phyloP scores from a whole-genome alignment of 92 coral and sea anemone species.

The Actinernus sp. region DNA sequence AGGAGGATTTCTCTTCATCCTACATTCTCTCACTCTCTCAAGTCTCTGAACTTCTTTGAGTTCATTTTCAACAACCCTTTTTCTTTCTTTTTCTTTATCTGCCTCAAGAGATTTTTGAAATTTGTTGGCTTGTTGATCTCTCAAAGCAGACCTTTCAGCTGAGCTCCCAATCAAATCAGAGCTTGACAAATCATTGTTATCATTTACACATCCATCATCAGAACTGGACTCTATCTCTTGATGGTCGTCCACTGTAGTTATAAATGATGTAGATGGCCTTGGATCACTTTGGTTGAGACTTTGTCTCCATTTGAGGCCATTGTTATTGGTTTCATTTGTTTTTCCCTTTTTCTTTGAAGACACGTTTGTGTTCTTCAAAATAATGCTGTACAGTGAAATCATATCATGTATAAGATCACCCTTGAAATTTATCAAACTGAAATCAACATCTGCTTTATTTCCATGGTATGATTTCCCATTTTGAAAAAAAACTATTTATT shows the following conservation, averaged over 20 bases:
- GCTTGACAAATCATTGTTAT: neutral
- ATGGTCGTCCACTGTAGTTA: too few species aligned
- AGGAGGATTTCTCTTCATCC: slow-evolving; percentile 33
- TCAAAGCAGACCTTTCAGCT: neutral
- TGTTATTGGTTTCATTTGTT: neutral
- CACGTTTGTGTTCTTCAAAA: slow-evolving; percentile 28
- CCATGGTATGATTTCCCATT: slow-evolving; percentile 36
- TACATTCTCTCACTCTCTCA: slow-evolving; percentile 11
- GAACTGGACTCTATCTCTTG: neutral
- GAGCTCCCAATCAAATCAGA: slow-evolving; percentile 18
- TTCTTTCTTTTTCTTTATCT: slow-evolving; percentile 19
- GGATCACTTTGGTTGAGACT: neutral
- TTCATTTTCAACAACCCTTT: slow-evolving; percentile 17
- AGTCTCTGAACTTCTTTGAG: slow-evolving; percentile 12
- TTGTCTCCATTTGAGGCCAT: neutral
- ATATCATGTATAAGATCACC: slow-evolving; percentile 19
- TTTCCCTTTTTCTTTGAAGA: neutral
- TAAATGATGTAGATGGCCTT: too few species aligned
- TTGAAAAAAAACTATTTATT: slow-evolving; percentile 33
- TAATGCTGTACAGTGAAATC: slow-evolving; percentile 46
- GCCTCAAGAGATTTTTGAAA: slow-evolving; percentile 5
- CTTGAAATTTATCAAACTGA: slow-evolving; percentile 37
- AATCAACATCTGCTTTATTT: slow-evolving; percentile 13
- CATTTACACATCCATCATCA: neutral
- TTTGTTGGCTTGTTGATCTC: neutral